Evolutionary conservation across 2,888 invertebrate species (phyloP).

Genomic region (Conops quadrifasciatus): DNA sequence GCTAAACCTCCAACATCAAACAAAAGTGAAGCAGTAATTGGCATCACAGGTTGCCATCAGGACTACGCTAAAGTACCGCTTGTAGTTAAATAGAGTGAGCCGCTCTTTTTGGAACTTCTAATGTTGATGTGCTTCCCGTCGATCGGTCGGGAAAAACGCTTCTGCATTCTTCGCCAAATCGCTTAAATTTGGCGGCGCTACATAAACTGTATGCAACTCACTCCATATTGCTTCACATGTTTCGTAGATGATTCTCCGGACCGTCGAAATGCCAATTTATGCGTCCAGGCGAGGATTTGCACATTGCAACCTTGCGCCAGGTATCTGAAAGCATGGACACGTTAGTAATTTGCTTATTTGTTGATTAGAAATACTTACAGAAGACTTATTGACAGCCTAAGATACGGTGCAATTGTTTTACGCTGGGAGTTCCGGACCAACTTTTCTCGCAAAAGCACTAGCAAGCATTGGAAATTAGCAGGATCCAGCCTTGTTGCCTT

Average conservation of each 20-base stretch:
- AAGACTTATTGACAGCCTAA: no score
- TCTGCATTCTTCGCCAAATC: no score
- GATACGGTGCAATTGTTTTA: not conserved
- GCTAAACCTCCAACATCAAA: conserved; percentile 24
- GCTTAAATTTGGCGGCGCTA: no score
- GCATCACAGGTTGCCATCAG: conserved; percentile 10
- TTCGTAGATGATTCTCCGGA: no score
- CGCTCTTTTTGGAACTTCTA: conserved; percentile 10
- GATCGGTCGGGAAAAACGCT: no score
- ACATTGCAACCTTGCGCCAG: no score
- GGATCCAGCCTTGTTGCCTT: no score
- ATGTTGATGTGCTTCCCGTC: conserved; percentile 20
- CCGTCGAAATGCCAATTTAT: not conserved
- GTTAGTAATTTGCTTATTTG: no score
- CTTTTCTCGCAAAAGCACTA: not conserved
- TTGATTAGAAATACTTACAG: no score
- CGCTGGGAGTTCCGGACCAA: not conserved
- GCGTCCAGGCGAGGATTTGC: not conserved
- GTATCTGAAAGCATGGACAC: no score
- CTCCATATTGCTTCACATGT: not conserved
- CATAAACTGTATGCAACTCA: not conserved
- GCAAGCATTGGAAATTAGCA: no score
- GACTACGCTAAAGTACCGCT: conserved; percentile 14
- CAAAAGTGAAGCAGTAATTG: conserved; percentile 19
- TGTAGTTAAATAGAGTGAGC: conserved; percentile 1